phyloP scores from a whole-genome alignment of 2,888 invertebrate species.

The Serrognathus titanus region DNA sequence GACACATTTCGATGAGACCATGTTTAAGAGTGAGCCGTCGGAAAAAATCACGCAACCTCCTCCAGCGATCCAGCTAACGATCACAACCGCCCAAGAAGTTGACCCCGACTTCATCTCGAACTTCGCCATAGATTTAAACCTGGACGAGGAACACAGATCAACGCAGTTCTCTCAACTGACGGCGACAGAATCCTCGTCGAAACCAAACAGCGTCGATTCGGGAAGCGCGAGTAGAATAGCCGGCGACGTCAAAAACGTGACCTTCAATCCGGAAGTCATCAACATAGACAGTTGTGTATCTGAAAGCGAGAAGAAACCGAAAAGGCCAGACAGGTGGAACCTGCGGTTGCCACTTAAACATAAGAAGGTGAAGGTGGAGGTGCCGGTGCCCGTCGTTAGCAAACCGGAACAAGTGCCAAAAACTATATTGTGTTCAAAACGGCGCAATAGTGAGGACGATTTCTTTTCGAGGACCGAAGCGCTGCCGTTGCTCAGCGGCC shows the following conservation, averaged over 20 bases:
- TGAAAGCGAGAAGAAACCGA: conserved; percentile 22
- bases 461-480: conserved; percentile 51
- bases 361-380: conserved; percentile 24
- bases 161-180: conserved; percentile 31
- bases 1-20: conserved; percentile 42
- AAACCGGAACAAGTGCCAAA: conserved; percentile 31
- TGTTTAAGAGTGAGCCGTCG: conserved; percentile 17
- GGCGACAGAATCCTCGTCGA: conserved; percentile 25
- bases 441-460: conserved; percentile 39
- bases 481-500: conserved; percentile 55
- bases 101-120: conserved; percentile 48
- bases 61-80: background rate
- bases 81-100: background rate
- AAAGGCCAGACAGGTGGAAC: conserved; percentile 30
- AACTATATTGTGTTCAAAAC: conserved; percentile 31
- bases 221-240: conserved; percentile 41
- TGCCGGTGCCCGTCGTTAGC: conserved; percentile 22
- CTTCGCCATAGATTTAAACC: conserved; percentile 46
- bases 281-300: conserved; percentile 30
- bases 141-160: conserved; percentile 45
- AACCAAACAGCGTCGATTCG: conserved; percentile 40
- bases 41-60: background rate
- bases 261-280: conserved; percentile 47
- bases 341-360: conserved; percentile 27
- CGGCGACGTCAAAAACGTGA: conserved; percentile 43